Percentiles rank a stretch among this genome's conserved stretches.
Evolutionary conservation across 2,888 invertebrate genomes (phyloP).

Genomic region (Serripes groenlandicus): DNA sequence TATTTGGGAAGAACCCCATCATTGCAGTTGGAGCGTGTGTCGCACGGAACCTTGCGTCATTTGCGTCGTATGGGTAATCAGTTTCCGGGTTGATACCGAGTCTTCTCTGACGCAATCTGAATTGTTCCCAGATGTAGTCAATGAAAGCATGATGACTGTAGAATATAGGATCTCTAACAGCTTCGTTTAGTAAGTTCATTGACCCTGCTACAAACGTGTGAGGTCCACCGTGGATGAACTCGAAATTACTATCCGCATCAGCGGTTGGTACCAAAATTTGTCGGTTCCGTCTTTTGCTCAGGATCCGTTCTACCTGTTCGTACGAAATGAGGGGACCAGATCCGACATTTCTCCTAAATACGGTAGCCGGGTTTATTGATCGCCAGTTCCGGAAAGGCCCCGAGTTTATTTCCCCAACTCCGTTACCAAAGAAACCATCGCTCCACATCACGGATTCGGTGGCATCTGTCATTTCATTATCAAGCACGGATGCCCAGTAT

Average conservation of each 20-base stretch:
- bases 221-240: slow-evolving; percentile 69
- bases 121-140: slow-evolving; percentile 75
- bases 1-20: slow-evolving; percentile 49
- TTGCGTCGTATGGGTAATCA: slow-evolving; percentile 46
- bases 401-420: slow-evolving; percentile 57
- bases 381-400: slow-evolving; percentile 76
- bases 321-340: slow-evolving; percentile 62
- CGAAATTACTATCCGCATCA: slow-evolving; percentile 64
- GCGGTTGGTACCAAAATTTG: slow-evolving; percentile 60
- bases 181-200: slow-evolving; percentile 69
- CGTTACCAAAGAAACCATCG: slow-evolving; percentile 66
- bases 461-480: slow-evolving; percentile 62
- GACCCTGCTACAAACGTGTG: slow-evolving; percentile 74
- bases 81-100: slow-evolving; percentile 32
- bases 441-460: slow-evolving; percentile 70
- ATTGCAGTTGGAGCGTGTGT: slow-evolving; percentile 41
- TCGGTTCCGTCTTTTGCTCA: slow-evolving; percentile 48
- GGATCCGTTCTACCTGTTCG: slow-evolving; percentile 46
- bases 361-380: slow-evolving; percentile 38
- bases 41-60: slow-evolving; percentile 10
- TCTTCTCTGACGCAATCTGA: slow-evolving; percentile 44
- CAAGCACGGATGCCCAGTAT: slow-evolving; percentile 75
- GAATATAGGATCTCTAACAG: slow-evolving; percentile 74
- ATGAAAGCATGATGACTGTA: slow-evolving; percentile 75
- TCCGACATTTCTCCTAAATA: slow-evolving; percentile 65